Base-by-base conservation (phyloP, 2,888 invertebrate genomes). In the Nymphalis polychloros region DNA sequence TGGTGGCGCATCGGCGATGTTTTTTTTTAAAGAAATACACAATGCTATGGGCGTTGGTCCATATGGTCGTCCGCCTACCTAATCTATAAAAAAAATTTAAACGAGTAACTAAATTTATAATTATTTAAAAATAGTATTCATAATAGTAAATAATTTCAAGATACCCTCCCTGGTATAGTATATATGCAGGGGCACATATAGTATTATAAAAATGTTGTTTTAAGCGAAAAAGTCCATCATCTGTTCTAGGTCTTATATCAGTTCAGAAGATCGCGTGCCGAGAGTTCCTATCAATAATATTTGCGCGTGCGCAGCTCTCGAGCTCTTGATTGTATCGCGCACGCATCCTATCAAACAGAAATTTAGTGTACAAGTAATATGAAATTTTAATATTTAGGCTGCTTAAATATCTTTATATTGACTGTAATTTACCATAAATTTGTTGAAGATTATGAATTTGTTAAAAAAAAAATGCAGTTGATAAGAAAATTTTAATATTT, bases 181-280 rank as follows among this genome's bases (percentile, higher is more conserved):
- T 23, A 23, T 23, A 23, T 23, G 23, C 23, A 23, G 23, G 23
- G 23, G 6, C 10, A 3, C 17, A 55, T n/a, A 53, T 16, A 23
- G 6, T 10, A 16, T 23, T 53, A 52, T 55, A 55, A n/a, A 17
- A 55, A 17, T 55, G 27, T 53, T 53, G 8, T 31, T 55, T 27
- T 55, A 55, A 53, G 5, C 31, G 53, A 17, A 17, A 16, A 55
- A 55, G 17, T 31, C 5, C 20, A 20, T 31, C 53, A 17, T 55
- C 17, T 66, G 53, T 53, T 66, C 61, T 47, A 48, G 27, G 60
- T 35, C 61, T 61, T 31, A 61, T 48, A 35, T 61, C 47, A 41
- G 61, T 64, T 68, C 68, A 60, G 67, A 61, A 64, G 61, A 64
- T 68, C 61, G 68, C 68, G 68, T 68, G 68, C n/a, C 41, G 48